Percentiles rank a stretch among this genome's conserved stretches.
phyloP scores from a whole-genome alignment of 2,888 invertebrate genomes.

The Apotomis turbidana region DNA sequence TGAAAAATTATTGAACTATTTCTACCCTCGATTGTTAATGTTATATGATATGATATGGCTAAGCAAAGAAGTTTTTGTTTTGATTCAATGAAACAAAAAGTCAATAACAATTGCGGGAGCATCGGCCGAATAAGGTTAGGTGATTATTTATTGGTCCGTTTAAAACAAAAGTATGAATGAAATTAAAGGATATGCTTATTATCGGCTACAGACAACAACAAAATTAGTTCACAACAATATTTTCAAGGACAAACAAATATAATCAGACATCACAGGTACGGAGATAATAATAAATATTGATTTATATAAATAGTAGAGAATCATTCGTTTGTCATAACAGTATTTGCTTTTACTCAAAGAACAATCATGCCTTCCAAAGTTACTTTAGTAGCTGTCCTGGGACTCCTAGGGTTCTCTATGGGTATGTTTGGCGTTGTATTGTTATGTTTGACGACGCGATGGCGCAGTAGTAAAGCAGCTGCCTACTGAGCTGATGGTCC shows the following conservation, averaged over 20 bases:
- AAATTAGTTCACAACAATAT: neutral
- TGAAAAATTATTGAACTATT: neutral
- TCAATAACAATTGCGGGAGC: neutral
- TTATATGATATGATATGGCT: neutral
- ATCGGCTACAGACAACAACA: conserved; percentile 28
- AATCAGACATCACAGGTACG: conserved; percentile 26
- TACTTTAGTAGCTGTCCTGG: neutral
- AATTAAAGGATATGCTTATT: neutral
- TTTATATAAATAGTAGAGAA: conserved; percentile 24
- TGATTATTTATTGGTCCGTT: neutral
- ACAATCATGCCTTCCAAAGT: conserved; percentile 15
- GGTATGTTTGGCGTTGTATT: conserved; percentile 10
- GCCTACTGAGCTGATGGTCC: too few relatives aligned
- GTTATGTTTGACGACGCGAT: too few relatives aligned
- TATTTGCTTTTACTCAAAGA: neutral
- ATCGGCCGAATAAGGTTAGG: neutral
- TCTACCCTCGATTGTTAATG: neutral
- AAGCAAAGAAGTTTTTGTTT: neutral
- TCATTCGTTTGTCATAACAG: conserved; percentile 8
- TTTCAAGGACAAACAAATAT: conserved; percentile 18
- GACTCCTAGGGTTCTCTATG: conserved; percentile 8
- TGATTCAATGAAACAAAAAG: too few relatives aligned
- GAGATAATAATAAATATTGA: conserved; percentile 15
- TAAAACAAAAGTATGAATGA: conserved; percentile 17
- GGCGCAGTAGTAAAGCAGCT: too few relatives aligned